Percentiles rank a stretch among this genome's conserved stretches.
These are phyloP conservation scores for Drosophila rhopaloa DNA, from an alignment of 1,140 invertebrate genomes.

Conservation along the genomic window DNA sequence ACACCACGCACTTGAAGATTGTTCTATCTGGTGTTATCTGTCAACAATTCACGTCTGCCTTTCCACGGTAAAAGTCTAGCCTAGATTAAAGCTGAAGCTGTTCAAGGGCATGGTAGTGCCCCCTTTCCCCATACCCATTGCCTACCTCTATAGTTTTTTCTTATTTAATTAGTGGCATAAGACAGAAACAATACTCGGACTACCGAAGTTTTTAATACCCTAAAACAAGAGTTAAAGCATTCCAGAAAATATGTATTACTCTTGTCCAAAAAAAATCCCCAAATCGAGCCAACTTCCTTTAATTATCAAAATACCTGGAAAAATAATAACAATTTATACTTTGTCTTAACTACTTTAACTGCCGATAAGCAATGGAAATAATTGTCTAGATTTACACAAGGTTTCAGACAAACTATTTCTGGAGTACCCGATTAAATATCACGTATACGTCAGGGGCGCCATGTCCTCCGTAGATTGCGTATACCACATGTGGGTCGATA, in stretches of 20 bases:
- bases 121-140: neutral
- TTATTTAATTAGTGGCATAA: neutral
- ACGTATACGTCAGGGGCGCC: conserved; percentile 23
- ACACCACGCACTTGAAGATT: conserved; percentile 28
- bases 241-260: no score
- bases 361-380: conserved; percentile 60
- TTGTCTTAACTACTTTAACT: conserved; percentile 48
- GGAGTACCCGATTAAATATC: neutral
- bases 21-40: conserved; percentile 27
- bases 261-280: neutral
- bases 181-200: neutral
- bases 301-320: neutral
- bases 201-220: neutral
- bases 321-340: conserved; percentile 38
- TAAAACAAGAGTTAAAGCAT: no score
- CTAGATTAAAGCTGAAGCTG: conserved; percentile 13
- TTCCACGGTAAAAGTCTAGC: conserved; percentile 4
- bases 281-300: neutral
- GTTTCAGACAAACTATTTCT: conserved; percentile 1
- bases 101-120: neutral
- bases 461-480: conserved; percentile 32
- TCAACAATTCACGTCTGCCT: conserved; percentile 12
- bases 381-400: conserved; percentile 73
- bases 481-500: conserved; percentile 29
- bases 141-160: conserved; percentile 6